Evolutionary conservation across 2,113 vertebrate genomes (phyloP), one percentile per base, ranked within the genome.

Genomic region (Aegotheles bennettii): DNA sequence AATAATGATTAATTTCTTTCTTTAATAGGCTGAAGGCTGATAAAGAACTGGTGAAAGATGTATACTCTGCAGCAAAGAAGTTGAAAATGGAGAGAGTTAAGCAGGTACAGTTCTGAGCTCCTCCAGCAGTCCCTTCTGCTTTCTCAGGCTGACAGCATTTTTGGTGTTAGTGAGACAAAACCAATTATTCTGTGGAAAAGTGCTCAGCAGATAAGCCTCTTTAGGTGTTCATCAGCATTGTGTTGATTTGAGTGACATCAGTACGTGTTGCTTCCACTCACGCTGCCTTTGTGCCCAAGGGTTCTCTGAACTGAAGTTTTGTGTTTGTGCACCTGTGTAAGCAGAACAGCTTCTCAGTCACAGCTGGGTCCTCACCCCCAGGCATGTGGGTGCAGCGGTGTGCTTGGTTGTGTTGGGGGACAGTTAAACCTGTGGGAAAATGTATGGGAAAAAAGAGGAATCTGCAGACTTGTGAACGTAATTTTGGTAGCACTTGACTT

Each of bases 41-140:
- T 97, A 99, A 99, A 90, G 99, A 99, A 75, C 97, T 99, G 93
- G 99, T 99, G 76, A 99, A 99, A 97, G 99, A 99, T 96, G 99
- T 99, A 24, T 99, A 99, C 96, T 99, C 99, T 84, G 99, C 99
- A 94, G 99, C 99, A 81, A 99, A 99, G 98, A 98, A 98, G 94
- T 97, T 99, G 95, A 99, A 99, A 98, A 99, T 99, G 99, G 99
- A 99, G 90, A 97, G 99, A 95, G 99, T 99, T 84, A 99, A 99
- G 96, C 99, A 99, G 99, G 99, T 99, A 97, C 6, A 54, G 68
- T 83, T 91, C 84, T 78, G 35, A 10, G 13, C 35, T 60, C 15
- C 60, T 69, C 11, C 7, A 3, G 8, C 53, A 73, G n/a, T 25
- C 17, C 2, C 0, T 61, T 87, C 26, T 57, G 33, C 54, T 48